These are phyloP conservation scores for Lampris megalopsis DNA, from an alignment of 2,113 vertebrate genomes.

Conservation along the genomic window DNA sequence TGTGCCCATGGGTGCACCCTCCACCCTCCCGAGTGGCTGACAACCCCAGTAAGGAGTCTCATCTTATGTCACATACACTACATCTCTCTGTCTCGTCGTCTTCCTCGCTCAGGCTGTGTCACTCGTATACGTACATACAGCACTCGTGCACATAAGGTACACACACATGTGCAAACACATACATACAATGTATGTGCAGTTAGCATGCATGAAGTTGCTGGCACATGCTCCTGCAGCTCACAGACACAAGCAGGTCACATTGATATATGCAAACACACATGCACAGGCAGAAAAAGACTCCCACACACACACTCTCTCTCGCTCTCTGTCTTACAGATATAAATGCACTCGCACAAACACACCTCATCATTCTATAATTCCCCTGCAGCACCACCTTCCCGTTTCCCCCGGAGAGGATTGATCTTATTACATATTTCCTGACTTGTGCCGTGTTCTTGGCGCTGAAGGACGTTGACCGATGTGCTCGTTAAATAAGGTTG, in stretches of 20 bases:
- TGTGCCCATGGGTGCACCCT: not conserved
- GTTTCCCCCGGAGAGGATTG: conserved; percentile 7
- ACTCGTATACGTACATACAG: not conserved
- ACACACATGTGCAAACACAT: not conserved
- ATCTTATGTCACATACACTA: no score
- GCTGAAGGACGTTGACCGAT: conserved; percentile 45
- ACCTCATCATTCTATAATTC: conserved; percentile 13
- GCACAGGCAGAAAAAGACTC: no score
- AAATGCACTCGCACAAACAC: not conserved
- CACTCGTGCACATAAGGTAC: not conserved
- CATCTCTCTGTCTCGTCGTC: no score
- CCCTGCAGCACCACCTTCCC: not conserved
- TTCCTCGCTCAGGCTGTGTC: conserved; percentile 2
- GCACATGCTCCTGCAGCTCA: no score
- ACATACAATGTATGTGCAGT: no score
- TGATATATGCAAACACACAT: no score
- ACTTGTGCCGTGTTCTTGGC: conserved; percentile 9
- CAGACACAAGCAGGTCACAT: no score
- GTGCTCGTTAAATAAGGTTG: conserved; percentile 46
- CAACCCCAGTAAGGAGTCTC: not conserved
- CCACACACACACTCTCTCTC: no score
- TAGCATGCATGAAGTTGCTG: no score
- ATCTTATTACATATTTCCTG: conserved; percentile 16
- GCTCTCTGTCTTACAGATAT: not conserved
- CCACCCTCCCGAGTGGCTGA: conserved; percentile 1